Evolutionary conservation across 2,797 vertebrate genomes (phyloP).

Genomic region (Yasuhikotakia modesta): DNA sequence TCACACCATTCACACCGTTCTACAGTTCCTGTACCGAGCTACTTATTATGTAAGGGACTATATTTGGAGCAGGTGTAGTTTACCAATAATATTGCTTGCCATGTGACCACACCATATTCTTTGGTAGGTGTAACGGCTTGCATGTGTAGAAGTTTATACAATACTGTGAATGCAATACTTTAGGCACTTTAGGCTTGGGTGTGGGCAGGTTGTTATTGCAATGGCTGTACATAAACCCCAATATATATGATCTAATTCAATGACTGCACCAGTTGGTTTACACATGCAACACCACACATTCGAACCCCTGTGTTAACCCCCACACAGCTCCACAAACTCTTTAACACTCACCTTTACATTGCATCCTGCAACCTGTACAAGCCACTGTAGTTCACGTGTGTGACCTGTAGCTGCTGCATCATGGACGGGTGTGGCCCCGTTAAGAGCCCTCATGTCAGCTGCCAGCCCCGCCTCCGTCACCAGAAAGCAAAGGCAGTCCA

Average conservation of each 20-base stretch:
- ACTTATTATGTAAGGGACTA: constrained; percentile 40
- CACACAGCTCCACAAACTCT: neutral
- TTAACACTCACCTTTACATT: constrained; percentile 73
- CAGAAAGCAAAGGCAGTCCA: constrained; percentile 81
- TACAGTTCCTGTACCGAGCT: constrained; percentile 19
- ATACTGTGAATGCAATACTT: neutral
- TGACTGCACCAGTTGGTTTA: neutral
- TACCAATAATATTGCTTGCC: neutral
- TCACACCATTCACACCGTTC: constrained; percentile 43
- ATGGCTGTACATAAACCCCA: neutral
- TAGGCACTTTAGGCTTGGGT: neutral
- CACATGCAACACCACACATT: neutral
- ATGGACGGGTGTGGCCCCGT: constrained; percentile 81
- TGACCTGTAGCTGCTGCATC: constrained; percentile 83
- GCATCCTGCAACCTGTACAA: constrained; percentile 77
- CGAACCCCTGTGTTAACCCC: neutral
- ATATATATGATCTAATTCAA: neutral
- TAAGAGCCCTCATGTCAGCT: constrained; percentile 74
- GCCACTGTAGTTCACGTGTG: constrained; percentile 79
- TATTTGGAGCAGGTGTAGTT: constrained; percentile 56
- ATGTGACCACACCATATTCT: constrained; percentile 3
- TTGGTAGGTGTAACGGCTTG: neutral
- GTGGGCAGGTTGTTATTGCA: neutral
- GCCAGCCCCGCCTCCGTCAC: constrained; percentile 72
- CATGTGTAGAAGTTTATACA: neutral